Percentiles rank a stretch among this genome's conserved stretches.
phyloP scores from a whole-genome alignment of 2,888 invertebrate species.

The Drosophila diplacantha region DNA sequence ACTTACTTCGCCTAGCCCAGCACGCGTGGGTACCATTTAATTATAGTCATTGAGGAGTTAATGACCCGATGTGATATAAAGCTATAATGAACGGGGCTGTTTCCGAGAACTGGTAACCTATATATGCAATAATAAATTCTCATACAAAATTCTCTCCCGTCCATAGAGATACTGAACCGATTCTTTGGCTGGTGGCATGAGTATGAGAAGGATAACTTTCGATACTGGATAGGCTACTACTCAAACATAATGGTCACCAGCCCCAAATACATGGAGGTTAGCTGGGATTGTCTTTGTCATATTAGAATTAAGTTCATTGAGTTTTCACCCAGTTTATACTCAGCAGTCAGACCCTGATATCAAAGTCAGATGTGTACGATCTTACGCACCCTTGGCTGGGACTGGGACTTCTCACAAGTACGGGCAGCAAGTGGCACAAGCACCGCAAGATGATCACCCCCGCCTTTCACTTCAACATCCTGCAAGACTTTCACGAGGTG shows the following conservation, averaged over 20 bases:
- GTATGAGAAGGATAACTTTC: slow-evolving; percentile 47
- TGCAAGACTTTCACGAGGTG: slow-evolving; percentile 78
- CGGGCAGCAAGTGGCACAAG: slow-evolving; percentile 78
- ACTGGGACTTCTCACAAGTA: slow-evolving; percentile 75
- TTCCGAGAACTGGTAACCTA: not conserved
- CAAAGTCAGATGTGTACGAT: slow-evolving; percentile 78
- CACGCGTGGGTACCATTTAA: not conserved
- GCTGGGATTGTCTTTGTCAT: not conserved
- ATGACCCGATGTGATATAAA: not conserved
- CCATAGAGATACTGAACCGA: slow-evolving; percentile 55
- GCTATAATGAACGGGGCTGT: not conserved
- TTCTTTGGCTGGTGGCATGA: slow-evolving; percentile 63
- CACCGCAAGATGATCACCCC: slow-evolving; percentile 80
- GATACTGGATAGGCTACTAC: slow-evolving; percentile 60
- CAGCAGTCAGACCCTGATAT: slow-evolving; percentile 77
- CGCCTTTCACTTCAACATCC: slow-evolving; percentile 79
- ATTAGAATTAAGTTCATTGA: rapidly evolving
- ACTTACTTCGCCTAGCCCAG: not conserved
- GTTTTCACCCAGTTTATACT: slow-evolving; percentile 58
- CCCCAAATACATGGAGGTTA: slow-evolving; percentile 68
- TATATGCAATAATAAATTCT: not conserved
- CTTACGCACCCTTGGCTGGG: slow-evolving; percentile 78
- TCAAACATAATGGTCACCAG: slow-evolving; percentile 53
- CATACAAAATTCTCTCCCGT: not conserved
- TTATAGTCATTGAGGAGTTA: not conserved